Conservation (phyloP, 1,140 invertebrate genomes). For the Tetragnatha versicolor region DNA sequence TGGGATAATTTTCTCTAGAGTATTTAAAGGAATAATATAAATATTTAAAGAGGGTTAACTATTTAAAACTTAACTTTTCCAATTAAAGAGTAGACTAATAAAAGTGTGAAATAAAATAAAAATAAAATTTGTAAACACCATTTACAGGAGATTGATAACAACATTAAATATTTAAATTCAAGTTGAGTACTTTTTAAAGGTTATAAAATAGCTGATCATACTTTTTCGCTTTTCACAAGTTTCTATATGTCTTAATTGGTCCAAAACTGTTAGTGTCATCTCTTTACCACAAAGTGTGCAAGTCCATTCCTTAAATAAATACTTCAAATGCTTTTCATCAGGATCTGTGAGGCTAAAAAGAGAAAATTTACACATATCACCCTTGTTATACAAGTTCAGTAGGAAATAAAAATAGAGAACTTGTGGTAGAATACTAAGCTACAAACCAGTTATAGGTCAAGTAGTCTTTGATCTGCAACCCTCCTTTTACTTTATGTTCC, state of each 20-base stretch:
- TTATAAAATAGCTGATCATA: no score
- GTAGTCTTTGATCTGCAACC: conserved; percentile 80
- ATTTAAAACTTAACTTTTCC: neutral
- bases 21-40: no score
- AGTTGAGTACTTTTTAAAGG: no score
- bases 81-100: neutral
- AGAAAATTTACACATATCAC: neutral
- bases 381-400: neutral
- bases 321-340: conserved; percentile 59
- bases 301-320: conserved; percentile 65
- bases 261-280: conserved; percentile 63
- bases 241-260: conserved; percentile 65
- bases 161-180: no score
- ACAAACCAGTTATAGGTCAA: conserved; percentile 84
- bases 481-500: conserved; percentile 78
- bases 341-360: conserved; percentile 61
- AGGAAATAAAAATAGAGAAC: neutral
- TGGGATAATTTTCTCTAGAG: no score
- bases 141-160: no score
- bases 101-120: no score
- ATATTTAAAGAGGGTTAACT: neutral
- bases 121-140: no score
- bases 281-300: conserved; percentile 64
- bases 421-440: neutral
- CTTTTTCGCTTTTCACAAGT: conserved; percentile 58